phyloP scores from a whole-genome alignment of 2,888 invertebrate genomes.

The Mechanitis mazaeus region DNA sequence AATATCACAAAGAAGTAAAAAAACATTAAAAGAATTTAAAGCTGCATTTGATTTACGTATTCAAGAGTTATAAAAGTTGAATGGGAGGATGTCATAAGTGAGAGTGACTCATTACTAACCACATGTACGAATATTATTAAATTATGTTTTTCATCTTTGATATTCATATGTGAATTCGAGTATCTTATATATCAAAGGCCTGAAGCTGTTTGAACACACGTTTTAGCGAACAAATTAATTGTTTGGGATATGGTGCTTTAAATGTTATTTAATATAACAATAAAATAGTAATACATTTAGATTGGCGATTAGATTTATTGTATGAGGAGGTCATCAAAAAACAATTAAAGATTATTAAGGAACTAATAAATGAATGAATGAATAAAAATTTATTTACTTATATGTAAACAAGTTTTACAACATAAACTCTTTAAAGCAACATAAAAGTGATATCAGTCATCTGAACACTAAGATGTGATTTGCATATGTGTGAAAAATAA shows the following conservation, averaged over 20 bases:
- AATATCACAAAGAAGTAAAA: background rate
- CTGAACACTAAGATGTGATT: slow-evolving; percentile 3
- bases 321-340: slow-evolving; percentile 18
- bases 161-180: slow-evolving; percentile 19
- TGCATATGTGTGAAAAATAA: slow-evolving; percentile 11
- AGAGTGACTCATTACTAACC: slow-evolving; percentile 30
- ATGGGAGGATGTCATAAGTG: slow-evolving; percentile 32
- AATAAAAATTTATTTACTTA: slow-evolving; percentile 22
- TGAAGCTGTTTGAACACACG: slow-evolving; percentile 7
- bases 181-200: slow-evolving; percentile 13
- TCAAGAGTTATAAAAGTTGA: slow-evolving; percentile 30
- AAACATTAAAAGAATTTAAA: background rate
- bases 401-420: slow-evolving; percentile 19
- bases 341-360: slow-evolving; percentile 14
- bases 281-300: slow-evolving; percentile 1
- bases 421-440: slow-evolving; percentile 22
- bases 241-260: background rate
- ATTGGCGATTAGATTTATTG: slow-evolving; percentile 7
- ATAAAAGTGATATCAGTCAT: slow-evolving; percentile 11
- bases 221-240: slow-evolving; percentile 2
- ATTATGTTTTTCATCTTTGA: slow-evolving; percentile 31
- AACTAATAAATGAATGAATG: slow-evolving; percentile 6
- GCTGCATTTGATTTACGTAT: slow-evolving; percentile 26
- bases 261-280: background rate
- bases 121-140: slow-evolving; percentile 23